Evolutionary conservation across 2,113 vertebrate species (phyloP), one percentile per base, ranked within the genome.

Genomic region (Elephantulus edwardii): DNA sequence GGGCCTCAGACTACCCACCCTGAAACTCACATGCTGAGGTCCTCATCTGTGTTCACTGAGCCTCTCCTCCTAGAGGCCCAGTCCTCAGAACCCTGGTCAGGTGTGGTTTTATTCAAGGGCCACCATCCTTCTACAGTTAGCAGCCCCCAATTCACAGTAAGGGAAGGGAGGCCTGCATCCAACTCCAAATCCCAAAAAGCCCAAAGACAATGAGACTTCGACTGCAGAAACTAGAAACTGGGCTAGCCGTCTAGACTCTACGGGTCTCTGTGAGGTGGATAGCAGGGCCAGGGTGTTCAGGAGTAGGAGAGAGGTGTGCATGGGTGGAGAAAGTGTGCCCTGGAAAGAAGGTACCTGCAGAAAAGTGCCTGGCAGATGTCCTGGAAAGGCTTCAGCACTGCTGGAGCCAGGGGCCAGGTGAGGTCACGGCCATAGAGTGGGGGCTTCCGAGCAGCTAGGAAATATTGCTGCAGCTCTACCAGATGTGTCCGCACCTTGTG

Each of bases 401-500:
- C 97, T 0, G 98, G 99, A 0, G 99, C 98, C 0, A 66, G 74
- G 0, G 99, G 99, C 99, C 99, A 99, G 38, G 89, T 95, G 38
- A 99, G 94, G 12, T 97, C 97, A 30, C 97, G 98, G 35, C 99
- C 99, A 0, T 98, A 99, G 93, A 98, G 98, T 0, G 97, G 94
- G 96, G 98, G 98, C 82, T 92, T 96, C 64, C 99, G 96, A 12
- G 98, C 98, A 0, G 93, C 97, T 74, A 98, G 95, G 82, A 99
- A 99, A 9, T 97, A 94, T 3, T 66, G 94, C 93, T 98, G 97
- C 89, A 99, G 97, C 95, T 99, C 98, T 58, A 96, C 95, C 97
- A 99, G 98, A 92, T 99, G 97, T 0, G 97, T 95, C 22, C 98
- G 98, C 83, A 99, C 98, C 95, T 99, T 99, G 97, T 98, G 98